Evolutionary conservation across 2,797 vertebrate species (phyloP).

Genomic region (Diceros bicornis): DNA sequence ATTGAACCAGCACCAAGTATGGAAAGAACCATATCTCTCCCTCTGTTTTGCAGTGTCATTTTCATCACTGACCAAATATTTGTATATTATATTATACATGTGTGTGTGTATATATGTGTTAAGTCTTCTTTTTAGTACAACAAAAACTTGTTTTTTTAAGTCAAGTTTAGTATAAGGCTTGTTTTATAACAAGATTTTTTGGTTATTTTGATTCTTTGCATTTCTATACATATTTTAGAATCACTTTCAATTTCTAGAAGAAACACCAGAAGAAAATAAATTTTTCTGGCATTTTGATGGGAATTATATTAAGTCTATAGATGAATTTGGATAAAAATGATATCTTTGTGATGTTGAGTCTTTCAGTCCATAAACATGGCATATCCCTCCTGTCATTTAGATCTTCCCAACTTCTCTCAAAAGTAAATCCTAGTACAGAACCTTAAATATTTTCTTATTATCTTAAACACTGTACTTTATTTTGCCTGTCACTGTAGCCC

Average conservation of each 20-base stretch:
- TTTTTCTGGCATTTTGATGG: background rate
- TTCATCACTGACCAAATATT: background rate
- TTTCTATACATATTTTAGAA: background rate
- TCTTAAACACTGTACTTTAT: background rate
- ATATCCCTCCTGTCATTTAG: background rate
- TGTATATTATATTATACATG: background rate
- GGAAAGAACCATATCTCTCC: background rate
- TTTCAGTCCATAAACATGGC: background rate
- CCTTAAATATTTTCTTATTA: background rate
- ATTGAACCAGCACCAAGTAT: background rate
- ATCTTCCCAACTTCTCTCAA: background rate
- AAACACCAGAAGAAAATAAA: background rate
- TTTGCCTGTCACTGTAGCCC: background rate
- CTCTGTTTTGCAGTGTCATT: background rate
- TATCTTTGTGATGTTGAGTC: background rate
- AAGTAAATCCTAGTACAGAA: background rate
- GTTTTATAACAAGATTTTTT: background rate
- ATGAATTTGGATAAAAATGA: background rate
- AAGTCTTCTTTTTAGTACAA: background rate
- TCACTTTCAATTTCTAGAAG: conserved; percentile 12
- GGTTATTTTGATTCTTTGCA: background rate
- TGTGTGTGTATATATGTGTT: background rate
- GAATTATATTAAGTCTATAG: background rate
- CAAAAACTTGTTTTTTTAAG: background rate
- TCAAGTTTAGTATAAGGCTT: background rate